Percentiles rank a stretch among this genome's conserved stretches.
phyloP scores from a whole-genome alignment of 2,797 vertebrate species.

The Myripristis jacobus region DNA sequence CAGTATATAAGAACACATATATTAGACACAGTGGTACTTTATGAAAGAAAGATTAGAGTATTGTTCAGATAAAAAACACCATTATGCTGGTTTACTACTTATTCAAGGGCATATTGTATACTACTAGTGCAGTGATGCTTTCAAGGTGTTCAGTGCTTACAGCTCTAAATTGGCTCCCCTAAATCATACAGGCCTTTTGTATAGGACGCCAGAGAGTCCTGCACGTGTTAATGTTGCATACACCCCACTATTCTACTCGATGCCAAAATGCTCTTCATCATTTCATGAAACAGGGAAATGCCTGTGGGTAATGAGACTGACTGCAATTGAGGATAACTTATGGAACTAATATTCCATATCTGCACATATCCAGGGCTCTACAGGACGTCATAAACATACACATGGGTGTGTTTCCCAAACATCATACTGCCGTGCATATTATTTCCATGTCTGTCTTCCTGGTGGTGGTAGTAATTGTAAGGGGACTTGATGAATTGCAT shows the following conservation, averaged over 20 bases:
- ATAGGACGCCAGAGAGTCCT: slow-evolving; percentile 81
- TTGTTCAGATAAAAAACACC: slow-evolving; percentile 80
- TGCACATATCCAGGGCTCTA: slow-evolving; percentile 77
- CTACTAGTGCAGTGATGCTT: slow-evolving; percentile 70
- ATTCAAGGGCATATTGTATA: slow-evolving; percentile 81
- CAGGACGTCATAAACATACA: slow-evolving; percentile 79
- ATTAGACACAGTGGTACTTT: slow-evolving; percentile 64
- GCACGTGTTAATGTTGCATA: slow-evolving; percentile 82
- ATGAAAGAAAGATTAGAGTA: slow-evolving; percentile 75
- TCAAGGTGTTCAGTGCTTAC: slow-evolving; percentile 81
- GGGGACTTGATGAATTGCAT: slow-evolving; percentile 65
- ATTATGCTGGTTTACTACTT: slow-evolving; percentile 84
- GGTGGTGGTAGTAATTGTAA: slow-evolving; percentile 63
- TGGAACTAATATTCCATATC: slow-evolving; percentile 87
- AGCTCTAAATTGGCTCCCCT: slow-evolving; percentile 85
- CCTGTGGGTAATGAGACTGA: slow-evolving; percentile 82
- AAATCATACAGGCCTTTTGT: slow-evolving; percentile 82
- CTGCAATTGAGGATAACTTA: slow-evolving; percentile 86
- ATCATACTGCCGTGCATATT: slow-evolving; percentile 75
- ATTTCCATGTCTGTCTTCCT: slow-evolving; percentile 71
- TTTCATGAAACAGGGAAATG: slow-evolving; percentile 78
- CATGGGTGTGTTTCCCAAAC: slow-evolving; percentile 77
- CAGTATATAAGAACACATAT: slow-evolving; percentile 70
- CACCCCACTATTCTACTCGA: slow-evolving; percentile 75
- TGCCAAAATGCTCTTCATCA: slow-evolving; percentile 79